Evolutionary conservation across 2,113 vertebrate species (phyloP).

Genomic region (Leucosticte australis): DNA sequence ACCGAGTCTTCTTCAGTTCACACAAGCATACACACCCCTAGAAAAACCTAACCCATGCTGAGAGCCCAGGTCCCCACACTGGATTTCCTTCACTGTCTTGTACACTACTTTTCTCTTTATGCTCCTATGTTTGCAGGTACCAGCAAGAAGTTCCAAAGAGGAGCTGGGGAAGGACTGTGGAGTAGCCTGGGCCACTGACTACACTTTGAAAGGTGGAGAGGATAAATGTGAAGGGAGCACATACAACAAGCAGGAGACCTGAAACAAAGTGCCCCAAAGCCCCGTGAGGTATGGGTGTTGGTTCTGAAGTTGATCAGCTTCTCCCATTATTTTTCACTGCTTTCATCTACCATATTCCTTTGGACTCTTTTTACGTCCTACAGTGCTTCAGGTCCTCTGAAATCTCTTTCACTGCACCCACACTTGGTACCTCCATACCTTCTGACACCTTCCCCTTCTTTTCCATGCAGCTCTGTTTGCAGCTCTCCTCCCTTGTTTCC

Average conservation of each 20-base stretch:
- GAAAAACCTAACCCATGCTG: background rate
- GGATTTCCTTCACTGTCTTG: background rate
- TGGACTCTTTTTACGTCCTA: background rate
- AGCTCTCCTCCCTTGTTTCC: background rate
- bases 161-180: background rate
- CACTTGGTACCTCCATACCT: background rate
- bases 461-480: background rate
- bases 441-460: background rate
- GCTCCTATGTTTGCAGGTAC: background rate
- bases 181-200: background rate
- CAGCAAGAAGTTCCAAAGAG: background rate
- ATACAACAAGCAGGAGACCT: accelerated
- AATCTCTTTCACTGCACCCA: background rate
- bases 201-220: background rate
- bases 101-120: background rate
- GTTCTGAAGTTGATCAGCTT: background rate
- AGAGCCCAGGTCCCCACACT: background rate
- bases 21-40: accelerated
- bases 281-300: background rate
- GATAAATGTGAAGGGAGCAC: background rate
- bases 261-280: background rate
- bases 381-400: background rate
- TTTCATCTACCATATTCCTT: background rate
- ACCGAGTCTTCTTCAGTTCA: background rate
- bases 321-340: background rate